phyloP scores from a whole-genome alignment of 2,113 vertebrate species.

The Vidua macroura region DNA sequence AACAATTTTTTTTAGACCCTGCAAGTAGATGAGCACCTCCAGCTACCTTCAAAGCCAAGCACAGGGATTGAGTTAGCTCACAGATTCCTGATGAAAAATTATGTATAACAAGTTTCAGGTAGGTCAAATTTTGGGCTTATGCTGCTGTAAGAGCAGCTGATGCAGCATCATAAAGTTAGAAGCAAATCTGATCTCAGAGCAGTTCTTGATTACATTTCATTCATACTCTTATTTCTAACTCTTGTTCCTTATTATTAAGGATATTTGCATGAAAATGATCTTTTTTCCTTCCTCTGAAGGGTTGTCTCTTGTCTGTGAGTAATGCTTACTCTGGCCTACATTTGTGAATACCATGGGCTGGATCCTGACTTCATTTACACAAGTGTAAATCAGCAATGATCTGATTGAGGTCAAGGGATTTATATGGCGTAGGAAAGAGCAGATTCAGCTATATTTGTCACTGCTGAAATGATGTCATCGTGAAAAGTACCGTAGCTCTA shows the following conservation, averaged over 20 bases:
- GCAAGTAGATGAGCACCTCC: background rate
- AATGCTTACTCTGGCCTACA: slow-evolving; percentile 57
- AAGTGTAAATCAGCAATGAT: slow-evolving; percentile 51
- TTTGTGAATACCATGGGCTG: slow-evolving; percentile 32
- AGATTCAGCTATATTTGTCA: slow-evolving; percentile 56
- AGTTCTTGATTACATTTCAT: slow-evolving; percentile 59
- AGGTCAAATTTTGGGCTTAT: slow-evolving; percentile 44
- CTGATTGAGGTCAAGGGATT: slow-evolving; percentile 59
- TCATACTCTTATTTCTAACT: slow-evolving; percentile 56
- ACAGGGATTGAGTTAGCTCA: background rate
- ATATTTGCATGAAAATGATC: slow-evolving; percentile 61
- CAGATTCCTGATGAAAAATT: slow-evolving; percentile 32
- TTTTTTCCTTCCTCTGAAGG: slow-evolving; percentile 39
- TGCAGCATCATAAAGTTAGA: slow-evolving; percentile 41
- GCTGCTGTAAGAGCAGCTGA: slow-evolving; percentile 39
- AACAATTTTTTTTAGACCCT: background rate
- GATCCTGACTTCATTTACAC: slow-evolving; percentile 58
- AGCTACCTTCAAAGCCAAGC: slow-evolving; percentile 14
- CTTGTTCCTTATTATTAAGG: slow-evolving; percentile 62
- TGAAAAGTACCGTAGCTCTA: slow-evolving; percentile 27
- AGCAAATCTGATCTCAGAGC: slow-evolving; percentile 39
- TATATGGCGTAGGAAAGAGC: slow-evolving; percentile 37
- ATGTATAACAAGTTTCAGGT: slow-evolving; percentile 31
- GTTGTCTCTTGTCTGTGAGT: slow-evolving; percentile 57
- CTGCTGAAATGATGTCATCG: slow-evolving; percentile 44